Conservation (phyloP, 2,113 vertebrate genomes). For the Corydoras maculifer region DNA sequence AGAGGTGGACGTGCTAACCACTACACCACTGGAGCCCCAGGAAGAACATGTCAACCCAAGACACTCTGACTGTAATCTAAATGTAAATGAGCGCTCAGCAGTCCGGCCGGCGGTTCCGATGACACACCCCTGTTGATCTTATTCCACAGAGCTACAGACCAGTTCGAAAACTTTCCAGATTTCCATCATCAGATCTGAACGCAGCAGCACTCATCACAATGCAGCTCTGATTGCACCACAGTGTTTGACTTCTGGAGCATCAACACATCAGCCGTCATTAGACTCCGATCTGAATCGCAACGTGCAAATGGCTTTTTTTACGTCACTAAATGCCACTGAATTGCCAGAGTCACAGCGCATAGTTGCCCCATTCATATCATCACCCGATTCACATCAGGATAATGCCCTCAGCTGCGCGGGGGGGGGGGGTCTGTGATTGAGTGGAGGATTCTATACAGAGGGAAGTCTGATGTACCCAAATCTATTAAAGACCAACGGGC, state of each 20-base stretch:
- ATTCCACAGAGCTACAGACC: no score
- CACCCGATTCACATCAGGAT: slow-evolving; percentile 13
- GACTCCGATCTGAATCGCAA: slow-evolving; percentile 23
- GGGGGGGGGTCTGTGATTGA: slow-evolving; percentile 12
- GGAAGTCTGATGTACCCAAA: slow-evolving; percentile 18
- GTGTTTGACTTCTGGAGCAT: slow-evolving; percentile 21
- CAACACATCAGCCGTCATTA: slow-evolving; percentile 27
- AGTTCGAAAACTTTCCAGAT: no score
- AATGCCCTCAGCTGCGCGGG: slow-evolving; percentile 15
- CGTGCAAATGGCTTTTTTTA: slow-evolving; percentile 15
- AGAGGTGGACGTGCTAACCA: no score
- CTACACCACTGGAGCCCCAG: no score
- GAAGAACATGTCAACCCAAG: no score
- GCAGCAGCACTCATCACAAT: background rate
- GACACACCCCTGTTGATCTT: no score
- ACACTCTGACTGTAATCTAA: no score
- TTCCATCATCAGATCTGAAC: no score
- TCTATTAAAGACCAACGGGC: slow-evolving; percentile 17
- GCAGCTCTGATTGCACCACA: slow-evolving; percentile 8
- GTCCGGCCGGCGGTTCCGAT: no score
- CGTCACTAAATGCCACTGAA: slow-evolving; percentile 29
- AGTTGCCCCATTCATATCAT: slow-evolving; percentile 6
- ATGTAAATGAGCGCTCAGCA: no score
- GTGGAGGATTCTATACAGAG: background rate
- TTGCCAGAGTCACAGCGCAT: slow-evolving; percentile 1